Conservation (phyloP, 2,797 vertebrate genomes). For the Hozukius guyotensis region DNA sequence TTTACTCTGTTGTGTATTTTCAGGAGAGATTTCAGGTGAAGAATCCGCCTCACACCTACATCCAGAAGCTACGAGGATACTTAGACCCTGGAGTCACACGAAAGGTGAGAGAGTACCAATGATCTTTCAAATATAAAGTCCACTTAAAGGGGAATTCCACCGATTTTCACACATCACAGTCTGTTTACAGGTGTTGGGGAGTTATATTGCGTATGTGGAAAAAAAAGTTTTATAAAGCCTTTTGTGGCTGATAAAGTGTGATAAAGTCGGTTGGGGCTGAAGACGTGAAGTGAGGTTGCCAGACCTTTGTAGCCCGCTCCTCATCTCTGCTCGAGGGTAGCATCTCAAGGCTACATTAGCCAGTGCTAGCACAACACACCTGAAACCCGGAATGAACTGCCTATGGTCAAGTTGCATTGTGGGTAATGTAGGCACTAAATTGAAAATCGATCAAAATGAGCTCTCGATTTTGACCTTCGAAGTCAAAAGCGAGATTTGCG, state of each 20-base stretch:
- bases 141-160: background rate
- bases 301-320: background rate
- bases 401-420: background rate
- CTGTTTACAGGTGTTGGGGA: background rate
- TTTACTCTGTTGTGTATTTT: slow-evolving; percentile 31
- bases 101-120: slow-evolving; percentile 86
- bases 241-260: background rate
- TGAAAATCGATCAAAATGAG: no score
- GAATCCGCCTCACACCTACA: slow-evolving; percentile 98
- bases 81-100: slow-evolving; percentile 96
- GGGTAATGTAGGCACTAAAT: background rate
- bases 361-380: background rate
- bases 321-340: background rate
- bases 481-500: rapidly evolving
- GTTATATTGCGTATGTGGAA: background rate
- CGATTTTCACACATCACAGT: background rate
- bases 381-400: background rate
- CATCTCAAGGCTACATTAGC: background rate
- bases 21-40: slow-evolving; percentile 99
- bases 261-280: background rate
- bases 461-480: no score
- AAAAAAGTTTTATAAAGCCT: background rate
- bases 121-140: background rate
- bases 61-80: slow-evolving; percentile 96
- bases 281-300: background rate